Evolutionary conservation across 2,797 vertebrate genomes (phyloP), one percentile per base, ranked within the genome.

Genomic region (Spea hammondii): DNA sequence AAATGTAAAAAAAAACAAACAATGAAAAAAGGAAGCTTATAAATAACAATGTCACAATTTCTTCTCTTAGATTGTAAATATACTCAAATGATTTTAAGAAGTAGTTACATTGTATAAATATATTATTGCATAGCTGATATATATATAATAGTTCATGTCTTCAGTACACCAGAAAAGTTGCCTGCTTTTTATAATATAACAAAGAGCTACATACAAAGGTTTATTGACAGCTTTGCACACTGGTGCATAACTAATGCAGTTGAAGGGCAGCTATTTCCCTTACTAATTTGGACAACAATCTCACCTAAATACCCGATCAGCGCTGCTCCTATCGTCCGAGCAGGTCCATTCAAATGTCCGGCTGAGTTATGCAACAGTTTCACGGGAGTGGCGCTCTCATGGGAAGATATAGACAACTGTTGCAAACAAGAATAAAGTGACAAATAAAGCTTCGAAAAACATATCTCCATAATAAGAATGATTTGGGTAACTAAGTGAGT

Each of bases 381-480:
- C 78, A 99, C 96, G 0, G 98, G 98, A 0, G 98, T 99, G 84
- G 98, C 96, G 4, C 98, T 98, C 88, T 99, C 98, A 77, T 99
- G 98, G 78, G 98, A 99, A 53, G 97, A 99, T 86, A 99, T 93
- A 0, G 95, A 92, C 80, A 99, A 90, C 98, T 99, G 55, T 46
- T 55, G n/a, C 6, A 62, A 50, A 59, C 45, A 76, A 68, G 9
- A 50, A 4, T 67, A 5, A 13, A 59, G 17, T 54, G 5, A 32
- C 14, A 7, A n/a, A 64, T 32, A 12, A n/a, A 50, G n/a, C 65
- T 70, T 32, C 2, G 3, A 32, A 32, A 32, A 32, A 32, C 32
- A 32, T 32, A 32, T 32, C 59, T 13, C 8, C 17, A 60, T 14
- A 8, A n/a, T 8, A 8, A 60, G 1, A 10, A 9, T 6, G 8